Conservation (phyloP, 2,113 vertebrate species). For the Serilophus lunatus region DNA sequence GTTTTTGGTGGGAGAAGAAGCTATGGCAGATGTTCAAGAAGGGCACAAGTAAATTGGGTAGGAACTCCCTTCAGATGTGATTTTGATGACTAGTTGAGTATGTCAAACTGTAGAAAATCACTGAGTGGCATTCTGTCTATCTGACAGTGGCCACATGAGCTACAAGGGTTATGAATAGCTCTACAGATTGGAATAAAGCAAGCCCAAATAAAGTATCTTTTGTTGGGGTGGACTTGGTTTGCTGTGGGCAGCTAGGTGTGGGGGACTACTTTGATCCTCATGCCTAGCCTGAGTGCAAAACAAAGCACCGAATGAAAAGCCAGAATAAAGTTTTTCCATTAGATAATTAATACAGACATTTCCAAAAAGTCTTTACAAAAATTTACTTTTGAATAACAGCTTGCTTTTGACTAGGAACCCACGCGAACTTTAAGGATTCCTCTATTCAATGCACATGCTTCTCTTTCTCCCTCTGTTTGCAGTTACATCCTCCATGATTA, state of each 20-base stretch:
- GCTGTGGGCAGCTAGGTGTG: slow-evolving; percentile 44
- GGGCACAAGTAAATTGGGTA: slow-evolving; percentile 75
- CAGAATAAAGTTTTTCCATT: slow-evolving; percentile 25
- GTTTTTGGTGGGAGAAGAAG: slow-evolving; percentile 84
- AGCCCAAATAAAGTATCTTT: slow-evolving; percentile 75
- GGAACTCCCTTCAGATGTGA: slow-evolving; percentile 74
- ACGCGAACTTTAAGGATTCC: neutral
- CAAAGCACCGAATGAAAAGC: neutral
- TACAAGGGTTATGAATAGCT: slow-evolving; percentile 81
- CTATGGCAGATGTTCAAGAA: slow-evolving; percentile 80
- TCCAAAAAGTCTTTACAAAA: slow-evolving; percentile 1
- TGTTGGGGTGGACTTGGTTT: slow-evolving; percentile 67
- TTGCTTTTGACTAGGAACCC: neutral
- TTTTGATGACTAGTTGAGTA: slow-evolving; percentile 80
- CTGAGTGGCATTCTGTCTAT: slow-evolving; percentile 78
- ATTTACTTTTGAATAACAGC: neutral
- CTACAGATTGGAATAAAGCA: slow-evolving; percentile 74
- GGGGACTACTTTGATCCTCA: slow-evolving; percentile 31
- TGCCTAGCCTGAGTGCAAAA: neutral
- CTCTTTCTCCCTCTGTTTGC: neutral
- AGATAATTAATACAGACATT: neutral
- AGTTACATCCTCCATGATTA: neutral
- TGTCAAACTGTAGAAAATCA: slow-evolving; percentile 83
- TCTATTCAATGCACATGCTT: neutral
- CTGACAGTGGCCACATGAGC: slow-evolving; percentile 77